Conservation (phyloP, 2,888 invertebrate genomes). For the Pyrrhosoma nymphula region DNA sequence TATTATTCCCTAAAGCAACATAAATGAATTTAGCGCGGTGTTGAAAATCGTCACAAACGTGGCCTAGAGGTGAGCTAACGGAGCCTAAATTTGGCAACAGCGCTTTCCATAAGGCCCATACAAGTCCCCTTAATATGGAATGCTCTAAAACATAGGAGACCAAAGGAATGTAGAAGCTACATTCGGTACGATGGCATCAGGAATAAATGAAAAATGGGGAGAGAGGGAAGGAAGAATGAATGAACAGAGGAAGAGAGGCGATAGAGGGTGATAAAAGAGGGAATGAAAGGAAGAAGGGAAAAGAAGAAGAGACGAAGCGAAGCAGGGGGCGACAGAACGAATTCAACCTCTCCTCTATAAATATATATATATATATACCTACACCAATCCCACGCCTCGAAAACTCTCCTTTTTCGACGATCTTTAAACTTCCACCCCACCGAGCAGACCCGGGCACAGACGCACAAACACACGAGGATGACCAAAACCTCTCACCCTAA, state of each 20-base stretch:
- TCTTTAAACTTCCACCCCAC: constrained; percentile 55
- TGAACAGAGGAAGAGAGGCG: neutral
- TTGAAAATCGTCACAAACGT: too few relatives aligned
- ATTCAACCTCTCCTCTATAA: neutral
- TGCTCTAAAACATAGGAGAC: too few relatives aligned
- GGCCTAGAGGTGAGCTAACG: too few relatives aligned
- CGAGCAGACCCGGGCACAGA: neutral
- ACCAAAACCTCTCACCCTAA: neutral
- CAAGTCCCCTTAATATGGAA: too few relatives aligned
- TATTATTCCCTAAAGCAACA: too few relatives aligned
- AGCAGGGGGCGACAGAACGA: neutral
- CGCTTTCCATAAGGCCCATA: too few relatives aligned
- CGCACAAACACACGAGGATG: neutral
- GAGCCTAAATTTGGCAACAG: too few relatives aligned
- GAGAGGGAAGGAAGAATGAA: neutral
- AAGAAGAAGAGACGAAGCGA: neutral
- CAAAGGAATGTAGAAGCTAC: too few relatives aligned
- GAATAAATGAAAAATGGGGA: too few relatives aligned
- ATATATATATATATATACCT: too few relatives aligned
- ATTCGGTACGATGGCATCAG: too few relatives aligned
- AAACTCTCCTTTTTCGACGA: constrained; percentile 33
- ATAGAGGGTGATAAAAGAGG: neutral
- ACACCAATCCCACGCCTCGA: constrained; percentile 2
- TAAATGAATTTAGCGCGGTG: too few relatives aligned
- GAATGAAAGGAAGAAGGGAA: neutral